A percentile compares a stretch with the other conserved stretches of the same genome.
Evolutionary conservation across 2,888 invertebrate species (phyloP).

Genomic region (Nipponacmea schrenckii): DNA sequence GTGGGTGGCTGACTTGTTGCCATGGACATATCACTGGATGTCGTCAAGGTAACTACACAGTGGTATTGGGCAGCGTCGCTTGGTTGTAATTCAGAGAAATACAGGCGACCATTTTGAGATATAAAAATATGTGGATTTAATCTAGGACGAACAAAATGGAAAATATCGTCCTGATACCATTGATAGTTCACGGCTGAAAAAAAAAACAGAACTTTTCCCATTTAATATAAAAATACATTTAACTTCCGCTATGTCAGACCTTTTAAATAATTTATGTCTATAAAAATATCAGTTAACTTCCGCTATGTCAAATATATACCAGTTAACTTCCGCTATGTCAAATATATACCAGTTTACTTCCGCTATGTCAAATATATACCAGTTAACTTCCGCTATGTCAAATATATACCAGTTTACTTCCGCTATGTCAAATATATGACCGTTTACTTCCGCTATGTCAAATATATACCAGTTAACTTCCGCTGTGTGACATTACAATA

Average conservation of each 20-base stretch:
- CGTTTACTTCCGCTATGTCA: no score
- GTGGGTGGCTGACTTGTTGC: slow-evolving; percentile 43
- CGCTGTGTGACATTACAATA: no score
- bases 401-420: no score
- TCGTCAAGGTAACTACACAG: slow-evolving; percentile 45
- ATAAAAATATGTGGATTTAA: slow-evolving; percentile 84
- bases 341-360: no score
- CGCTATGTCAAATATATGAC: no score
- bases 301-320: no score
- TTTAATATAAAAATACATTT: neutral
- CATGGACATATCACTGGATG: slow-evolving; percentile 32
- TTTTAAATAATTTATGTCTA: neutral
- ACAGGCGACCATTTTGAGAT: slow-evolving; percentile 91
- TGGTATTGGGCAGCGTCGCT: slow-evolving; percentile 70
- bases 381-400: no score
- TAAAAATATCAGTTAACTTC: no score
- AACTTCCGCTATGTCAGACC: neutral
- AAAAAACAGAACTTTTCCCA: neutral
- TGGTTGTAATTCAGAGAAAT: slow-evolving; percentile 91
- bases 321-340: no score
- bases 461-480: no score
- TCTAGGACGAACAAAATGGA: slow-evolving; percentile 84
- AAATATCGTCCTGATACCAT: slow-evolving; percentile 40
- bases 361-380: no score
- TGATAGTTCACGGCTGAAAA: slow-evolving; percentile 36